These are phyloP conservation scores for Urechis unicinctus DNA, from an alignment of 2,888 invertebrate genomes.

Conservation along the genomic window DNA sequence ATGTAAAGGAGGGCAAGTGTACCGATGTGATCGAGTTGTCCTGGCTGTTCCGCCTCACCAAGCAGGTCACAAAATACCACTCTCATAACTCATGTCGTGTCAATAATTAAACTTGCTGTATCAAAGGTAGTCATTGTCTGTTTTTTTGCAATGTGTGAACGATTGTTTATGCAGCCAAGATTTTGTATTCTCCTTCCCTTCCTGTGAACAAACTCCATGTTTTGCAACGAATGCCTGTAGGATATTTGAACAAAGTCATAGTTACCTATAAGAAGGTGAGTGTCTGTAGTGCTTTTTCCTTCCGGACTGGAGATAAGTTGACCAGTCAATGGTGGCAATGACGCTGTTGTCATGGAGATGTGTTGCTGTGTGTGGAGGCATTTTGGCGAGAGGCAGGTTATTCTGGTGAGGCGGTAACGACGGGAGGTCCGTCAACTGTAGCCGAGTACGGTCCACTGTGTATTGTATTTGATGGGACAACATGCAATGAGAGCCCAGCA, in stretches of 20 bases:
- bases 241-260: constrained; percentile 42
- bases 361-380: constrained; percentile 20
- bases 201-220: constrained; percentile 36
- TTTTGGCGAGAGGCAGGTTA: constrained; percentile 45
- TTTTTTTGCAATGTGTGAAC: neutral
- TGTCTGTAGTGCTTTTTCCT: neutral
- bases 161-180: constrained; percentile 27
- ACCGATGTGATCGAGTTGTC: constrained; percentile 32
- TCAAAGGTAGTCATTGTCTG: neutral
- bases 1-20: constrained; percentile 23
- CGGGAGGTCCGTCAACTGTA: constrained; percentile 32
- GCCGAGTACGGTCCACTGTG: constrained; percentile 39
- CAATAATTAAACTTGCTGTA: neutral
- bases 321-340: too few relatives aligned
- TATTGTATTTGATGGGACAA: constrained; percentile 45
- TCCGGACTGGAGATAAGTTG: too few relatives aligned
- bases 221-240: constrained; percentile 41
- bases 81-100: neutral
- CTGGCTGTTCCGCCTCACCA: constrained; percentile 40
- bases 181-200: constrained; percentile 35
- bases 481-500: constrained; percentile 44
- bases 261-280: constrained; percentile 31
- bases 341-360: too few relatives aligned
- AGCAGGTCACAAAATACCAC: constrained; percentile 21
- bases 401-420: constrained; percentile 47